Evolutionary conservation across 2,797 vertebrate genomes (phyloP), one percentile per base, ranked within the genome.

Genomic region (Gadopsis bispinosus): DNA sequence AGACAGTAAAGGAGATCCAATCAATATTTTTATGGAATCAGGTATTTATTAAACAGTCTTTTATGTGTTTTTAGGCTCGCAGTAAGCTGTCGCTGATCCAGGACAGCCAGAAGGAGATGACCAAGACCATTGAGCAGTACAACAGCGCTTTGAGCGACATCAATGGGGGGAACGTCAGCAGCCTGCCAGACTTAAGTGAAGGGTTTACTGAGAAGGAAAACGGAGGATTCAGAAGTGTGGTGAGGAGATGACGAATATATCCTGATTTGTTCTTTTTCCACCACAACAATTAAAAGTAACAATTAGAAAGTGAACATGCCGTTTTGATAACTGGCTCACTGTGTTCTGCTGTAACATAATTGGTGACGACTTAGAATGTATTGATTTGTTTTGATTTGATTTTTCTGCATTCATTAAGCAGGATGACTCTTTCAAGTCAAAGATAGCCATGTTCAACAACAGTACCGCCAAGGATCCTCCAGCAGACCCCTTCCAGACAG

Each of bases 381-480:
- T 47, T 74, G 2, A 63, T 69, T 31, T 59, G n/a, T 59, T 78
- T 31, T 59, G 19, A 55, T 78, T 58, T 51, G 26, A 26, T 26
- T 43, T 33, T 81, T 51, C 8, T 85, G 11, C 3, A 8, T 74
- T 45, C 4, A 12, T 83, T 82, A 35, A 51, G 62, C 83, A 99
- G 98, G 96, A 96, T 8, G 95, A 96, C 73, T 96, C 97, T 5
- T 96, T 99, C 91, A 97, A 96, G 90, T 97, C 95, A 51, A 98
- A 91, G 91, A 92, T 96, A 85, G 95, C 97, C 89, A 93, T 97
- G 92, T 98, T 99, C 89, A 96, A 95, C 91, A 96, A 84, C 88
- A 95, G 45, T 51, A 39, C 84, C 7, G 39, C 89, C 0, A 96
- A 95, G 66, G 96, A 96, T 7, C 35, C 95, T 45, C 76, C 94